These are phyloP conservation scores for Plutella xylostella DNA, from an alignment of 2,888 invertebrate species.

Conservation along the genomic window DNA sequence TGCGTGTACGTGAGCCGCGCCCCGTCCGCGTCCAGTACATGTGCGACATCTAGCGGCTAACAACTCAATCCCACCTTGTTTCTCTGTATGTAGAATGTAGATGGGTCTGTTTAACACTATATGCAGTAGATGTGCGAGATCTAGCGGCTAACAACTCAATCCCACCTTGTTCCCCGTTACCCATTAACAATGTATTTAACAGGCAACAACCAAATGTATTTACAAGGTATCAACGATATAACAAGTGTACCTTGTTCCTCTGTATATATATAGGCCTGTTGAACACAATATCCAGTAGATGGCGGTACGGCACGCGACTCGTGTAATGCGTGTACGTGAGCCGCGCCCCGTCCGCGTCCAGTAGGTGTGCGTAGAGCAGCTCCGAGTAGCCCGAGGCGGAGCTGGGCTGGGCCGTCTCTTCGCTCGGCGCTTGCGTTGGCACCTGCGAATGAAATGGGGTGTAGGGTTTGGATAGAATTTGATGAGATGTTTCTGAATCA, in stretches of 20 bases:
- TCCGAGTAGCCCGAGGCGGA: slow-evolving; percentile 82
- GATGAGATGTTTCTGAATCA: too few species aligned
- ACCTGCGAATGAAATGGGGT: slow-evolving; percentile 76
- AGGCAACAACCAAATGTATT: background rate
- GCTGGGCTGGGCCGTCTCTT: slow-evolving; percentile 42
- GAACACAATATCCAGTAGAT: slow-evolving; percentile 82
- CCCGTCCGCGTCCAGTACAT: slow-evolving; percentile 83
- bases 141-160: too few species aligned
- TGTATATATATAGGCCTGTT: slow-evolving; percentile 84
- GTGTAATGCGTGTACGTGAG: slow-evolving; percentile 87
- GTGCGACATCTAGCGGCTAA: too few species aligned
- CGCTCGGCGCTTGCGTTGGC: slow-evolving; percentile 77
- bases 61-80: too few species aligned
- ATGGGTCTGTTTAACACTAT: slow-evolving; percentile 85
- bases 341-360: slow-evolving; percentile 83
- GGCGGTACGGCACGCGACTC: slow-evolving; percentile 78
- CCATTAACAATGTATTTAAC: too few species aligned
- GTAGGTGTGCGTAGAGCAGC: slow-evolving; percentile 83
- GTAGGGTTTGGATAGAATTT: slow-evolving; percentile 69
- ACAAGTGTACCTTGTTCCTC: slow-evolving; percentile 71
- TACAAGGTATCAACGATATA: background rate
- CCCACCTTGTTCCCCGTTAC: slow-evolving; percentile 77
- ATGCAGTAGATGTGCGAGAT: slow-evolving; percentile 82
- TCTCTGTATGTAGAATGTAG: too few species aligned
- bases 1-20: slow-evolving; percentile 85